Evolutionary conservation across 2,113 vertebrate genomes (phyloP).

Genomic region (Thinocorus orbignyianus): DNA sequence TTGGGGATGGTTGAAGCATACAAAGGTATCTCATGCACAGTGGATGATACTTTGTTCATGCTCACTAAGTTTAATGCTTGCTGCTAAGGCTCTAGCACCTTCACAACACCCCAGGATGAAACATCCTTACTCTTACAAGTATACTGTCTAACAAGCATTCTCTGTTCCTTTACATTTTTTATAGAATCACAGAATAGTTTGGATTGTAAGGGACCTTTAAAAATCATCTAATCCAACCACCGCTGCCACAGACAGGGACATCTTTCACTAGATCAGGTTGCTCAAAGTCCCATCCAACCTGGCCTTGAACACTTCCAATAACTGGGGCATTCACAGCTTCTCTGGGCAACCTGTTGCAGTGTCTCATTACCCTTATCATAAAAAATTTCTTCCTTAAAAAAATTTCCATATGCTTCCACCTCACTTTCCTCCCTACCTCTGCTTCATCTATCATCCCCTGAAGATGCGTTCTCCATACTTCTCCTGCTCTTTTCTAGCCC

Average conservation of each 20-base stretch:
- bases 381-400: background rate
- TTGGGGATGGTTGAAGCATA: accelerated
- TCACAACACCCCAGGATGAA: background rate
- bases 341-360: background rate
- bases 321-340: background rate
- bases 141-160: background rate
- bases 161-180: background rate
- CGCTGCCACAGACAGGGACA: background rate
- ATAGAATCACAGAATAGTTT: background rate
- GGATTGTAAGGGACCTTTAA: background rate
- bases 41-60: background rate
- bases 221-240: background rate
- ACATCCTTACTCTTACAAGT: background rate
- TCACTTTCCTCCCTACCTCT: background rate
- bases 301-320: background rate
- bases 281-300: background rate
- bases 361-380: background rate
- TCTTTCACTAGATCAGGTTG: background rate
- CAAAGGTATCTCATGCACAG: accelerated
- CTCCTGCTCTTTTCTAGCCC: background rate
- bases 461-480: background rate
- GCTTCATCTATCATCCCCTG: background rate
- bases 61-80: background rate
- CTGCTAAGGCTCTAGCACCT: background rate
- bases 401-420: background rate